These are phyloP conservation scores for Danio choprae DNA, from an alignment of 2,797 vertebrate species.

Conservation along the genomic window DNA sequence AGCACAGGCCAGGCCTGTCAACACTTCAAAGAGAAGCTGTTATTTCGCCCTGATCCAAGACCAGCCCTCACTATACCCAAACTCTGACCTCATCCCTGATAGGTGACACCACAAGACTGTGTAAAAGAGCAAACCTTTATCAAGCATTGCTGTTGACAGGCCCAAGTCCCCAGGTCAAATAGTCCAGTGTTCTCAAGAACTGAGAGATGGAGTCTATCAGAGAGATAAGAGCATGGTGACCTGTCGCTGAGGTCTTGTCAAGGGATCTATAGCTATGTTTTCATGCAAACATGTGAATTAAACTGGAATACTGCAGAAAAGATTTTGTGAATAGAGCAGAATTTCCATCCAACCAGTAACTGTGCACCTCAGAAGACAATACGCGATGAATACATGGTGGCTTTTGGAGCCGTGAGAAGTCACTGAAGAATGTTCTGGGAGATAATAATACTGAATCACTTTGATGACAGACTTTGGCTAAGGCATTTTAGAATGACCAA, in stretches of 20 bases:
- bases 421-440: too few relatives aligned
- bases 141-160: constrained; percentile 51
- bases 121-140: constrained; percentile 35
- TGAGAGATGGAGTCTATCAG: constrained; percentile 40
- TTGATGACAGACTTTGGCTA: too few relatives aligned
- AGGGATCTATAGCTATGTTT: not conserved
- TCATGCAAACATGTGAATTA: too few relatives aligned
- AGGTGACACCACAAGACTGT: constrained; percentile 35
- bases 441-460: too few relatives aligned
- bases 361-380: too few relatives aligned
- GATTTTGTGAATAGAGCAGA: too few relatives aligned
- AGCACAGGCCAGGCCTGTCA: constrained; percentile 49
- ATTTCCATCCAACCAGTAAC: too few relatives aligned
- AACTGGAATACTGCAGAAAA: too few relatives aligned
- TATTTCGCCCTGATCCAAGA: constrained; percentile 38
- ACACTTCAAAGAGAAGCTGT: constrained; percentile 44
- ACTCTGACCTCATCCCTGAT: constrained; percentile 37
- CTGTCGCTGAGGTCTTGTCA: constrained; percentile 30
- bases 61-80: constrained; percentile 34
- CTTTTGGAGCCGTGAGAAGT: too few relatives aligned
- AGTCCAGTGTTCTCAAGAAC: constrained; percentile 44
- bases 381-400: too few relatives aligned
- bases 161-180: constrained; percentile 54
- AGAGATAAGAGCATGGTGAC: constrained; percentile 53
- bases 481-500: too few relatives aligned